Percentiles rank a stretch among this genome's conserved stretches.
phyloP scores from a whole-genome alignment of 2,113 vertebrate species.

The Hippolais icterina region DNA sequence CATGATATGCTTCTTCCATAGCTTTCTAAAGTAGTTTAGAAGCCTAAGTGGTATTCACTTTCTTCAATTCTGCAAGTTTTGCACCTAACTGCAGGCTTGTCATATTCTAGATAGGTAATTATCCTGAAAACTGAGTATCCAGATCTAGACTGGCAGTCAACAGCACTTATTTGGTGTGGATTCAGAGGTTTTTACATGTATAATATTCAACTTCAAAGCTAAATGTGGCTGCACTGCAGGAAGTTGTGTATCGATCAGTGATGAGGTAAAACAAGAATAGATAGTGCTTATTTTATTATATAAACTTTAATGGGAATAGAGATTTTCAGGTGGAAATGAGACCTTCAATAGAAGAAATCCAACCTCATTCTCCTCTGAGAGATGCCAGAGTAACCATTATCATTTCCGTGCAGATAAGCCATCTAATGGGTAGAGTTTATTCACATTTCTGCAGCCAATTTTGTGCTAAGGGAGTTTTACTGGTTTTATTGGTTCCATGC shows the following conservation, averaged over 20 bases:
- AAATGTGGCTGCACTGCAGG: neutral
- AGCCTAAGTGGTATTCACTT: neutral
- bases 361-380: neutral
- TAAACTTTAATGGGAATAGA: neutral
- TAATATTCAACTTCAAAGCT: neutral
- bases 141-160: neutral
- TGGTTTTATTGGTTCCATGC: neutral
- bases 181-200: neutral
- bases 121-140: neutral
- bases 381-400: neutral
- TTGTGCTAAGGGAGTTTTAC: neutral
- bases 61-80: neutral
- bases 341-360: neutral
- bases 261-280: neutral
- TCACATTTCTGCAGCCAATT: neutral
- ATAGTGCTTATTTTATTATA: neutral
- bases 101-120: neutral
- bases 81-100: neutral
- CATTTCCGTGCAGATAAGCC: neutral
- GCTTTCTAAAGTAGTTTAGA: neutral
- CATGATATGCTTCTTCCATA: neutral
- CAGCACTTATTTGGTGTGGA: neutral
- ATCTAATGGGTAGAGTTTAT: neutral
- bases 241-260: neutral
- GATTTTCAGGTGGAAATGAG: neutral